Evolutionary conservation across 92 coral and sea anemone genomes (phyloP).

Genomic region (Porites cylindrica): DNA sequence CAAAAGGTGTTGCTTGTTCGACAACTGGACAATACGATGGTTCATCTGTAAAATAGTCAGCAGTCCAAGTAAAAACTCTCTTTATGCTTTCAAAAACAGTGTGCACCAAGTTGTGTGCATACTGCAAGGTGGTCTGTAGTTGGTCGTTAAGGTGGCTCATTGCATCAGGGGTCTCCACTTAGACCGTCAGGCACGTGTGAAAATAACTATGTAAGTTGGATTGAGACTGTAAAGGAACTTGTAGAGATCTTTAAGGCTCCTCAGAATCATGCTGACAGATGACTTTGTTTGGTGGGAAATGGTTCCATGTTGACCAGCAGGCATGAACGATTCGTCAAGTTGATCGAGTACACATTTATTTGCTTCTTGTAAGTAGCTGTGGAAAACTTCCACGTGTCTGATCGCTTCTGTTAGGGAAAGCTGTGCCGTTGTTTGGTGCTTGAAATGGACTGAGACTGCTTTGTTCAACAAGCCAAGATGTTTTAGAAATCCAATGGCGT

Average conservation of each 20-base stretch:
- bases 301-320: constrained; percentile 40
- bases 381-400: background rate
- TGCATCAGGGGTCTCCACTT: constrained; percentile 22
- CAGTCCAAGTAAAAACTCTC: constrained; percentile 28
- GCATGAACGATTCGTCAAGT: constrained; percentile 33
- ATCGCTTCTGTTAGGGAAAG: constrained; percentile 16
- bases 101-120: constrained; percentile 29
- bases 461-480: constrained; percentile 43
- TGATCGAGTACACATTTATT: constrained; percentile 11
- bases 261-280: constrained; percentile 35
- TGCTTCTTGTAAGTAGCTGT: constrained; percentile 15
- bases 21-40: constrained; percentile 31
- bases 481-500: constrained; percentile 36
- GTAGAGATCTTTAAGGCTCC: constrained; percentile 27
- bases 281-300: constrained; percentile 32
- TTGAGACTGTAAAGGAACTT: constrained; percentile 13
- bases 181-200: constrained; percentile 26
- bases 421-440: constrained; percentile 38
- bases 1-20: constrained; percentile 17
- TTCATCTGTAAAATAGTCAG: constrained; percentile 31
- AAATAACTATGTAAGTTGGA: constrained; percentile 30
- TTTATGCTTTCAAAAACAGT: constrained; percentile 32
- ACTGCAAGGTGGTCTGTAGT: constrained; percentile 11
- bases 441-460: constrained; percentile 36
- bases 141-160: constrained; percentile 38